Evolutionary conservation across 2,888 invertebrate genomes (phyloP).

Genomic region (Phorcus lineatus): DNA sequence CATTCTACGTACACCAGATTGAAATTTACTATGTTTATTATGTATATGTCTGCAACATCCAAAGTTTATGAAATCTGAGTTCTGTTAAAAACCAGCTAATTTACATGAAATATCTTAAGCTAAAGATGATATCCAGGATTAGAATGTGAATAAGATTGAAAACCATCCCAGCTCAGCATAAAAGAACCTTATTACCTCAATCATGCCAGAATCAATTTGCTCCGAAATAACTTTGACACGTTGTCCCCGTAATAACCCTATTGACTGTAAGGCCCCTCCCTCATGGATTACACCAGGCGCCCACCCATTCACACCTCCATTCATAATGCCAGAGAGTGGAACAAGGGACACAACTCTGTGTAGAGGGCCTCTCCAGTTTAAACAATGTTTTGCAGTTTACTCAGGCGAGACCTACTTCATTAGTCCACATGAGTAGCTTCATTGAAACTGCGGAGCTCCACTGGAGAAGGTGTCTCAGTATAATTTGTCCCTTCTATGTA

Average conservation of each 20-base stretch:
- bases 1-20: no score
- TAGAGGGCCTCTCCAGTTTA: background rate
- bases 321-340: background rate
- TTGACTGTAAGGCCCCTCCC: constrained; percentile 3
- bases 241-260: background rate
- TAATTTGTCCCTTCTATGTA: constrained; percentile 9
- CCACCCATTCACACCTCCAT: constrained; percentile 6
- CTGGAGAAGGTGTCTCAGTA: background rate
- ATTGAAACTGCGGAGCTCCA: constrained; percentile 1
- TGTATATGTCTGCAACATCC: no score
- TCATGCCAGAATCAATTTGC: constrained; percentile 6
- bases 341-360: constrained; percentile 6
- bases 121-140: no score
- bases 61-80: background rate
- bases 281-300: background rate
- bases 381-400: background rate
- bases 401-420: constrained; percentile 13
- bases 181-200: background rate
- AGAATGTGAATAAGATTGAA: no score
- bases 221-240: background rate
- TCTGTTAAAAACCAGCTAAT: background rate
- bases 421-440: background rate
- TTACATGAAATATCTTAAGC: no score
- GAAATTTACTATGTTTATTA: no score
- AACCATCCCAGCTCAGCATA: no score